Evolutionary conservation across 2,113 vertebrate genomes (phyloP).

Genomic region (Motacilla tschutschensis): DNA sequence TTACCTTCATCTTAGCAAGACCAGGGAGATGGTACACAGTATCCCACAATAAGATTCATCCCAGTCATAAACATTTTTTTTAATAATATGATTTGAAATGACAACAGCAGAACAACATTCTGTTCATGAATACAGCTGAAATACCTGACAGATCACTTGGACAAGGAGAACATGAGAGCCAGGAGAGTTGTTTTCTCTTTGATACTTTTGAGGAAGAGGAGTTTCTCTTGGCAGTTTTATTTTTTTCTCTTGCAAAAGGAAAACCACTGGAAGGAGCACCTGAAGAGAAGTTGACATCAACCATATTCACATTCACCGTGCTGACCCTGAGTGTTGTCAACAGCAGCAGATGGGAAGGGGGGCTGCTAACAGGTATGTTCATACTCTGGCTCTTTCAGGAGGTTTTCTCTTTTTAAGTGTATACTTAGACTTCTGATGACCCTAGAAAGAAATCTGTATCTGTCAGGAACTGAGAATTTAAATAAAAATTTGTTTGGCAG

Average conservation of each 20-base stretch:
- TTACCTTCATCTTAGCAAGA: background rate
- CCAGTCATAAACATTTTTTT: background rate
- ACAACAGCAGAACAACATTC: background rate
- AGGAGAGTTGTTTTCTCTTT: background rate
- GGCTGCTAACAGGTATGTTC: background rate
- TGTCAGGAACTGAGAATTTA: background rate
- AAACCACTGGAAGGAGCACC: background rate
- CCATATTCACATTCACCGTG: background rate
- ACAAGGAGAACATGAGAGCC: background rate
- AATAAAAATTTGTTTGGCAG: background rate
- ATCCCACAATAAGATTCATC: background rate
- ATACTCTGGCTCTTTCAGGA: background rate
- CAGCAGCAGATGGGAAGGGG: background rate
- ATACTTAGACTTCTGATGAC: background rate
- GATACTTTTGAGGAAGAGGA: background rate
- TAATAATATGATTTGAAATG: background rate
- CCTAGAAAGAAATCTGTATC: background rate
- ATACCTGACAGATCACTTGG: background rate
- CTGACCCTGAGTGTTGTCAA: background rate
- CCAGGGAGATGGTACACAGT: background rate
- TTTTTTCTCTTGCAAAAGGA: background rate
- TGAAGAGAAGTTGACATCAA: background rate
- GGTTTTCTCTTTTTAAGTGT: conserved; percentile 22
- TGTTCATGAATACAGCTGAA: background rate
- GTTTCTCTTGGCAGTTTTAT: background rate